phyloP scores from a whole-genome alignment of 2,113 vertebrate genomes.

The Bos indicus region DNA sequence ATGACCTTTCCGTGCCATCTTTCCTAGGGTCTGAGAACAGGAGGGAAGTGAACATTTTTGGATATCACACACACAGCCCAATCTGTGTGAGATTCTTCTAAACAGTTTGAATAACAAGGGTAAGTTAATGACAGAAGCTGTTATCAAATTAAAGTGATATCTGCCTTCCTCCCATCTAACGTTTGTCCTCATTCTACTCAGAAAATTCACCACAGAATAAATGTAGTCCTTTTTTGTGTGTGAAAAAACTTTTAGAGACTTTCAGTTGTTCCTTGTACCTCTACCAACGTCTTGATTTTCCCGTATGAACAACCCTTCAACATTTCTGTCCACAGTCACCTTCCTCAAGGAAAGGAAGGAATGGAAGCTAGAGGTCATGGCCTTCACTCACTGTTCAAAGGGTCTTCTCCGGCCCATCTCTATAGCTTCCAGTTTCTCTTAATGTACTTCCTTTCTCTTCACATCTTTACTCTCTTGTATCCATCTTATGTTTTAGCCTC shows the following conservation, averaged over 20 bases:
- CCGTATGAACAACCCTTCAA: too few species aligned
- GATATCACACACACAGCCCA: background rate
- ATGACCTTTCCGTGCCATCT: background rate
- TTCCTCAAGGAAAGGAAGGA: background rate
- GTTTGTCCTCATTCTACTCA: background rate
- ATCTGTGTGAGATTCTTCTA: background rate
- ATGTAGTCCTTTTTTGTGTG: too few species aligned
- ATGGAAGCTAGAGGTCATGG: background rate
- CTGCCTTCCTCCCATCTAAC: background rate
- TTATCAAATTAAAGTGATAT: background rate
- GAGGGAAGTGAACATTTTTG: background rate
- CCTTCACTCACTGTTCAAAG: background rate
- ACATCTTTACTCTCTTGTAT: background rate
- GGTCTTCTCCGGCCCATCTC: rapidly evolving
- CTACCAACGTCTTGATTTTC: background rate
- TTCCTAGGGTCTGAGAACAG: background rate
- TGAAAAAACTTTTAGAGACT: background rate
- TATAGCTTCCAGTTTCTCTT: background rate
- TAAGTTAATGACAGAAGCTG: background rate
- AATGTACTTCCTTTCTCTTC: background rate
- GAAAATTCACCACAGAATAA: background rate
- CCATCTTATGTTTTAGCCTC: background rate
- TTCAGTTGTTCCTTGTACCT: background rate
- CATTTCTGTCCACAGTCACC: background rate
- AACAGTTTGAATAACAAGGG: background rate